Evolutionary conservation across 2,888 invertebrate species (phyloP), one percentile per base, ranked within the genome.

Genomic region (Blastobasis lacticolella): DNA sequence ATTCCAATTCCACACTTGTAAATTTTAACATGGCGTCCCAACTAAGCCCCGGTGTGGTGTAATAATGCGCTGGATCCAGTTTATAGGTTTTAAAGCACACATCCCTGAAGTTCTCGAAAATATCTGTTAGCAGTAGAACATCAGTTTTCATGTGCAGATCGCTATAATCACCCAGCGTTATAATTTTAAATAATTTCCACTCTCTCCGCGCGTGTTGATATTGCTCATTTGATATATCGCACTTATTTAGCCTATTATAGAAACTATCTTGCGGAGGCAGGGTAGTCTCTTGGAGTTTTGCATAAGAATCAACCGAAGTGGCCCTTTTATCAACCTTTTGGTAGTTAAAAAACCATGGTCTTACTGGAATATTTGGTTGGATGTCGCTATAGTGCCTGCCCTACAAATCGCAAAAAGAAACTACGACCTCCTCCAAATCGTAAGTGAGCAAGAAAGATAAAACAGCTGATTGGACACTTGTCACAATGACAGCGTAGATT

Each of bases 131-230:
- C n/a, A 57, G 44, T 7, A 57, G 5, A 1, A 55, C 54, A 47
- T 57, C 57, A 7, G 50, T 49, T 46, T 57, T 55, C 23, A 56
- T 41, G 46, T 57, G 57, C 37, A 59, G 23, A 37, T 58, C 54
- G 7, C 48, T 49, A 42, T 56, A 58, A 23, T 55, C 53, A 3
- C 51, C 52, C 41, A 59, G n/a, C 10, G 48, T 38, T 42, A 49
- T 49, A 9, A 51, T 10, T 10, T 53, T 49, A 23, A 58, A 55
- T 8, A 37, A n/a, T 8, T 37, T 43, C 57, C 58, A 57, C 37
- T 57, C 50, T n/a, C 10, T 44, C 46, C 47, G 37, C 4, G 55
- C 57, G 38, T 53, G 55, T 10, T n/a, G 7, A 45, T 55, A 58
- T 5, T 56, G 50, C 0, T 10, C 23, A 6, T 51, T 46, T 4